Conservation (phyloP, 2,113 vertebrate genomes). For the Stegostoma tigrinum region DNA sequence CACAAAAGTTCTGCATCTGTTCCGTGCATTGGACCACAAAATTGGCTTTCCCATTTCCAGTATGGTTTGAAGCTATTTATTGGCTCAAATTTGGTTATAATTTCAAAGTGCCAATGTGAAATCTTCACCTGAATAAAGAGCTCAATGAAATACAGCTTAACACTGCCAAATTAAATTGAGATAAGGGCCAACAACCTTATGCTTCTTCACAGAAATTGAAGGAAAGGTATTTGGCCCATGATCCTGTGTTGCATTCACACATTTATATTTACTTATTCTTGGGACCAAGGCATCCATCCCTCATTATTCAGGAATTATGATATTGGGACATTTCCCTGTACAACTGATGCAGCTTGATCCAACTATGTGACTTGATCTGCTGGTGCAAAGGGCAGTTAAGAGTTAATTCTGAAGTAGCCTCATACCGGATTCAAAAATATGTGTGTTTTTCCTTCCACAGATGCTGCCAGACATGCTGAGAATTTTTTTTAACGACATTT, state of each 20-base stretch:
- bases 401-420: too few relatives aligned
- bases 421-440: too few relatives aligned
- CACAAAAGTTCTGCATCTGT: neutral
- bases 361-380: neutral
- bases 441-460: too few relatives aligned
- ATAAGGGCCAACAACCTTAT: neutral
- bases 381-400: neutral
- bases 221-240: neutral
- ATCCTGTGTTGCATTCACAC: neutral
- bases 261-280: neutral
- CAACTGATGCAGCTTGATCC: neutral
- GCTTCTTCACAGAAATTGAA: neutral
- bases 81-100: neutral
- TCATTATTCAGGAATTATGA: neutral
- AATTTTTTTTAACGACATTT: too few relatives aligned
- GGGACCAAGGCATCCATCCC: neutral
- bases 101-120: neutral
- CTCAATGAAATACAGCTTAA: neutral
- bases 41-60: neutral
- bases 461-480: too few relatives aligned
- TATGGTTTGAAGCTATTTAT: neutral
- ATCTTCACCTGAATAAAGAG: neutral
- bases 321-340: neutral
- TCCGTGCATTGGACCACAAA: conserved; percentile 14
- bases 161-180: neutral